Percentiles rank a stretch among this genome's conserved stretches.
Evolutionary conservation across 2,113 vertebrate species (phyloP).

Genomic region (Crotalus helleri): DNA sequence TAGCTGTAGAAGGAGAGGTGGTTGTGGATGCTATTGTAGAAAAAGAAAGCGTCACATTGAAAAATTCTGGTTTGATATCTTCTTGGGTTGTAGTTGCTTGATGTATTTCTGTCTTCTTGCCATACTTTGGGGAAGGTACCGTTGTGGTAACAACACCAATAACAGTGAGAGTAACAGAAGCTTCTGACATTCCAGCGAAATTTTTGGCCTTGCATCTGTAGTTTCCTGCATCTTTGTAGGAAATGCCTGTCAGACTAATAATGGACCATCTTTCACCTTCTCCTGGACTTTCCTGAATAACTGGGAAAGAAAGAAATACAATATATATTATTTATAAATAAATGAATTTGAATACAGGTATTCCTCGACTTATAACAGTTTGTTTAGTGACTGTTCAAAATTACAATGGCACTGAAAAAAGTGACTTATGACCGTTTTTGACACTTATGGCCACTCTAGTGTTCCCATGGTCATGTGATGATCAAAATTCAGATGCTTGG

Average conservation of each 20-base stretch:
- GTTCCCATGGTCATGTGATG: no score
- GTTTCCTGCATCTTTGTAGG: constrained; percentile 84
- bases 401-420: no score
- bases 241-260: constrained; percentile 86
- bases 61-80: constrained; percentile 40
- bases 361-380: no score
- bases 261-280: constrained; percentile 94
- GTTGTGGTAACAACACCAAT: constrained; percentile 74
- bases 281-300: constrained; percentile 90
- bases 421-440: no score
- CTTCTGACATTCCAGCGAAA: constrained; percentile 82
- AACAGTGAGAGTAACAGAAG: constrained; percentile 81
- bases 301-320: constrained; percentile 66
- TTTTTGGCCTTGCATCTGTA: constrained; percentile 95
- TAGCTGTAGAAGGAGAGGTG: constrained; percentile 15
- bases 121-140: constrained; percentile 51
- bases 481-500: no score
- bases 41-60: constrained; percentile 28
- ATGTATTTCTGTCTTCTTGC: constrained; percentile 32
- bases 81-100: constrained; percentile 32
- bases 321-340: not conserved
- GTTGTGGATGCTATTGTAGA: constrained; percentile 32
- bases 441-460: no score
- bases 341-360: not conserved
- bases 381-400: no score